Conservation (phyloP, 2,797 vertebrate species). For the Avahi laniger region DNA sequence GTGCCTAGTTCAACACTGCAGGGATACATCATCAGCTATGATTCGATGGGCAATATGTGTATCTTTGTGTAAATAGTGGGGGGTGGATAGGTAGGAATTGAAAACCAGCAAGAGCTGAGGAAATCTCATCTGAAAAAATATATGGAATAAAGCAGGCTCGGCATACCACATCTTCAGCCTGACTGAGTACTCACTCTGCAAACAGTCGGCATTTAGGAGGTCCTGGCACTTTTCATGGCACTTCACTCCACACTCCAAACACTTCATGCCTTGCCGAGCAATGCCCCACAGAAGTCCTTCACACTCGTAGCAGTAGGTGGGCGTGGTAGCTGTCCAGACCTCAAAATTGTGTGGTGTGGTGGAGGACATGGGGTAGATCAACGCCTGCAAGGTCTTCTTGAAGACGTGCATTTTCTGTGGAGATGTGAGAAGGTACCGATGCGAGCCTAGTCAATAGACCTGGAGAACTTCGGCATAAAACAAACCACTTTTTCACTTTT, state of each 20-base stretch:
- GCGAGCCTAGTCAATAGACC: background rate
- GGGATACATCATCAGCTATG: background rate
- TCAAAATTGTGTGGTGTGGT: slow-evolving; percentile 98
- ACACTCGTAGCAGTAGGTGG: slow-evolving; percentile 98
- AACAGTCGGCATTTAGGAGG: slow-evolving; percentile 97
- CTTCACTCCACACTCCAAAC: slow-evolving; percentile 97
- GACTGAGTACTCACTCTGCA: slow-evolving; percentile 92
- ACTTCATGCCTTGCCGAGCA: slow-evolving; percentile 97
- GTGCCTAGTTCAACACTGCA: background rate
- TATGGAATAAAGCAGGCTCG: background rate
- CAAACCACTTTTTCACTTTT: background rate
- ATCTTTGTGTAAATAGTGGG: background rate
- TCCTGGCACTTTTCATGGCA: slow-evolving; percentile 99
- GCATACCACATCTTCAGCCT: background rate
- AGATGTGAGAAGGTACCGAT: background rate
- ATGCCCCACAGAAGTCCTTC: slow-evolving; percentile 99
- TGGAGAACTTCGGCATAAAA: background rate
- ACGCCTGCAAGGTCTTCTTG: slow-evolving; percentile 97
- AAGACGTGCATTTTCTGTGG: slow-evolving; percentile 96
- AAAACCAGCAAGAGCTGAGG: background rate
- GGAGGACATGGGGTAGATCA: slow-evolving; percentile 98
- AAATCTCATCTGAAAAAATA: background rate
- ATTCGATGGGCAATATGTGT: background rate
- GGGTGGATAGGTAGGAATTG: background rate
- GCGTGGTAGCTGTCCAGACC: slow-evolving; percentile 98